Conservation (phyloP, 2,797 vertebrate species). For the Diplodus puntazzo region DNA sequence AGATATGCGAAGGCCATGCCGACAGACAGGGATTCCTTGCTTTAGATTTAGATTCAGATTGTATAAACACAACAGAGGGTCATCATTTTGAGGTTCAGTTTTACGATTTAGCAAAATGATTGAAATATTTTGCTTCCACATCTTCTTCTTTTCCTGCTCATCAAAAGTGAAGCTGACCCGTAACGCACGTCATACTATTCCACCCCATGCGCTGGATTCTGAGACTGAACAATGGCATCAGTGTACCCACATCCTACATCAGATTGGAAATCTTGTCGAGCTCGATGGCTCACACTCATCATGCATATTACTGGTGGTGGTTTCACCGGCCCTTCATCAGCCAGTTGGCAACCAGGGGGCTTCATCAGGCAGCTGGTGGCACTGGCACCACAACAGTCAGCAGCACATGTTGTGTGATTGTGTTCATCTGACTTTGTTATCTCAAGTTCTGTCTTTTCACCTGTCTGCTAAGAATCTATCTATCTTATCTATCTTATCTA, state of each 20-base stretch:
- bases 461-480: too few species aligned
- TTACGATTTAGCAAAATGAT: neutral
- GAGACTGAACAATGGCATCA: neutral
- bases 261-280: slow-evolving; percentile 21
- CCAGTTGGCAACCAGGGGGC: slow-evolving; percentile 38
- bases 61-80: too few species aligned
- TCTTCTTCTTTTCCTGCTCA: neutral
- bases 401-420: slow-evolving; percentile 49
- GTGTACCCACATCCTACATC: neutral
- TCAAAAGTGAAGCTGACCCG: neutral
- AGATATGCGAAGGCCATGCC: too few species aligned
- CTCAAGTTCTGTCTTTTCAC: slow-evolving; percentile 11
- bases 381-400: slow-evolving; percentile 34
- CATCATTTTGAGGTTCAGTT: too few species aligned
- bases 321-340: slow-evolving; percentile 45
- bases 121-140: neutral
- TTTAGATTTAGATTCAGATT: too few species aligned
- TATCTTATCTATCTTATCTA: too few species aligned
- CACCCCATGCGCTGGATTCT: neutral
- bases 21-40: too few species aligned
- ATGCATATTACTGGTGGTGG: slow-evolving; percentile 34
- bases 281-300: slow-evolving; percentile 42
- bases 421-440: slow-evolving; percentile 35
- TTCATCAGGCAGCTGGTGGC: slow-evolving; percentile 60
- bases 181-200: neutral